Conservation (phyloP, 2,888 invertebrate species). For the Nephrotoma guestfalica region DNA sequence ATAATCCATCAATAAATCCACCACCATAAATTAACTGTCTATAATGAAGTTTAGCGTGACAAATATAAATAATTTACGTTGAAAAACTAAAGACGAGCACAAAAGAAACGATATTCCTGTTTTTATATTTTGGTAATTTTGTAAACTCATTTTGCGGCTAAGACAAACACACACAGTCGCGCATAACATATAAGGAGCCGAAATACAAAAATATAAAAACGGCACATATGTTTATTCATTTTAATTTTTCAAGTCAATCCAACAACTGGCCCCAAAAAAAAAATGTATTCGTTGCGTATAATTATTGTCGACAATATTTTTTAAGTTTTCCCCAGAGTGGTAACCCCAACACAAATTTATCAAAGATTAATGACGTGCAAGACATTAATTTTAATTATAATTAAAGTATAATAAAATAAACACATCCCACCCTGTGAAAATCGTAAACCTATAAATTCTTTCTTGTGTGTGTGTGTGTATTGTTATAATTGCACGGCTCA, state of each 20-base stretch:
- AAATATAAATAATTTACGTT: not conserved
- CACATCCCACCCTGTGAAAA: not conserved
- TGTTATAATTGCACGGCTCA: not conserved
- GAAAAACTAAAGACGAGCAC: not conserved
- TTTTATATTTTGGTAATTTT: not conserved
- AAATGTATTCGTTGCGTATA: not conserved
- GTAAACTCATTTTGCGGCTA: not conserved
- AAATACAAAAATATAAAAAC: not conserved
- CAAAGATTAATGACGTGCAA: not conserved
- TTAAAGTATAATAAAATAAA: not conserved
- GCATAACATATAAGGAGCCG: not conserved
- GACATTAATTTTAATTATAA: not conserved
- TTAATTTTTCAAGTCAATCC: not conserved
- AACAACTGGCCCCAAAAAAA: not conserved
- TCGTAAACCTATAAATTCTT: not conserved
- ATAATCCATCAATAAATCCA: not conserved
- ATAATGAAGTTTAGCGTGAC: not conserved
- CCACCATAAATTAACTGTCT: not conserved
- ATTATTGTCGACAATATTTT: not conserved
- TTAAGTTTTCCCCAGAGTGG: not conserved
- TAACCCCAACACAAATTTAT: not conserved
- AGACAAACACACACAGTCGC: not conserved
- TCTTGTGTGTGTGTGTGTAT: not conserved
- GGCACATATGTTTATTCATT: not conserved
- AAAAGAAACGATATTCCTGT: not conserved